These are phyloP conservation scores for Nerophis lumbriciformis DNA, from an alignment of 2,113 vertebrate species.

Conservation along the genomic window DNA sequence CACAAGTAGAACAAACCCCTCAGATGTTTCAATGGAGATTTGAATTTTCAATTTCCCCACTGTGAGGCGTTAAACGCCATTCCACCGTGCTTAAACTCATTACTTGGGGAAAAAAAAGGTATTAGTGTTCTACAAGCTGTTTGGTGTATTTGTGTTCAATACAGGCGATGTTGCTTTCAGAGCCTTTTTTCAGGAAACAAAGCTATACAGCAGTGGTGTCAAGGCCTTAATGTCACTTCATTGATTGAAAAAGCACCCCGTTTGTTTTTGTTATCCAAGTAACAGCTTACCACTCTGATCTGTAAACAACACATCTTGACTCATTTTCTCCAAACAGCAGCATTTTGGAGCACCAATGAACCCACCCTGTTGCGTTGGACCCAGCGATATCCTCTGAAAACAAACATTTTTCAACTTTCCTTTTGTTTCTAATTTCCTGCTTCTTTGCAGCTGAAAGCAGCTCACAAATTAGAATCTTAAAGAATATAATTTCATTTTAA, in stretches of 20 bases:
- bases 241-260: slow-evolving; percentile 19
- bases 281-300: neutral
- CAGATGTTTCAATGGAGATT: too few relatives aligned
- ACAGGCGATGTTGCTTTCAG: neutral
- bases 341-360: too few relatives aligned
- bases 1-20: too few relatives aligned
- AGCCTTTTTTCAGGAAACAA: slow-evolving; percentile 9
- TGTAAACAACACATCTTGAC: slow-evolving; percentile 19
- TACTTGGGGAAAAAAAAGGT: neutral
- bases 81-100: neutral
- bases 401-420: too few relatives aligned
- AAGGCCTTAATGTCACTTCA: slow-evolving; percentile 20
- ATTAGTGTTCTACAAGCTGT: neutral
- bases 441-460: too few relatives aligned
- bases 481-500: too few relatives aligned
- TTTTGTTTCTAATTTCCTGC: too few relatives aligned
- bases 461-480: too few relatives aligned
- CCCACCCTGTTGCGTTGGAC: too few relatives aligned
- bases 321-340: neutral
- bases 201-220: slow-evolving; percentile 16
- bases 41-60: too few relatives aligned
- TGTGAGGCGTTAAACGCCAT: too few relatives aligned
- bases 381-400: too few relatives aligned
- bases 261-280: neutral
- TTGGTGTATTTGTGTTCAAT: slow-evolving; percentile 12